These are phyloP conservation scores for Pangasius macronema DNA, from an alignment of 2,797 vertebrate genomes.

Conservation along the genomic window DNA sequence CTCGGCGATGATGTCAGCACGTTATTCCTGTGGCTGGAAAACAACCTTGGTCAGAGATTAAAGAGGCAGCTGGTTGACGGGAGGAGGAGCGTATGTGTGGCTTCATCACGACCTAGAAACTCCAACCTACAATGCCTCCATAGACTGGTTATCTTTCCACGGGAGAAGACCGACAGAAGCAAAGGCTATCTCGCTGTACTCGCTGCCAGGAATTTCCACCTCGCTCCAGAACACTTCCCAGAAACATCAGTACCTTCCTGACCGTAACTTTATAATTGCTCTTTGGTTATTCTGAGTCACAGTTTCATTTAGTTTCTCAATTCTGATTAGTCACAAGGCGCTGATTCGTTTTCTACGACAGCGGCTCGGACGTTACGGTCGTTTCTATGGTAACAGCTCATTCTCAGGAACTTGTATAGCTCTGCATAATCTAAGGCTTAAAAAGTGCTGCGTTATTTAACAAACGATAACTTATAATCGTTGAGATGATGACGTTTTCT, in stretches of 20 bases:
- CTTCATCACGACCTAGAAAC: conserved; percentile 71
- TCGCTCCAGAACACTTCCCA: not conserved
- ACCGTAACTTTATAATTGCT: not conserved
- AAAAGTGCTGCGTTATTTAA: not conserved
- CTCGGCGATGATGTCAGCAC: conserved; percentile 14
- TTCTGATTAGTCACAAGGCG: not conserved
- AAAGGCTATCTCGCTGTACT: not conserved
- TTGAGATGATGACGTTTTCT: not conserved
- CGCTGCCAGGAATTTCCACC: not conserved
- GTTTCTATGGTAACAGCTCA: not conserved
- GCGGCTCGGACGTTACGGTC: not conserved
- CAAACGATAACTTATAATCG: not conserved
- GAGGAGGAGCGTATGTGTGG: conserved; percentile 47
- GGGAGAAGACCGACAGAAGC: not conserved
- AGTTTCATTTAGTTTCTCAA: not conserved
- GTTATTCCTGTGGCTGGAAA: conserved; percentile 30
- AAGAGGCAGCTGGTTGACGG: conserved; percentile 54
- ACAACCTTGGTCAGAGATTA: conserved; percentile 63
- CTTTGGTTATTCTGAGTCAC: not conserved
- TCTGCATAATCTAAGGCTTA: not conserved
- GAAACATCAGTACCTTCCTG: not conserved
- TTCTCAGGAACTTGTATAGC: too few relatives aligned
- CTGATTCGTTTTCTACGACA: not conserved
- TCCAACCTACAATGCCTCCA: conserved; percentile 51
- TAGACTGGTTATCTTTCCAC: conserved; percentile 40